Conservation (phyloP, 2,888 invertebrate genomes). For the Eupithecia subfuscata region DNA sequence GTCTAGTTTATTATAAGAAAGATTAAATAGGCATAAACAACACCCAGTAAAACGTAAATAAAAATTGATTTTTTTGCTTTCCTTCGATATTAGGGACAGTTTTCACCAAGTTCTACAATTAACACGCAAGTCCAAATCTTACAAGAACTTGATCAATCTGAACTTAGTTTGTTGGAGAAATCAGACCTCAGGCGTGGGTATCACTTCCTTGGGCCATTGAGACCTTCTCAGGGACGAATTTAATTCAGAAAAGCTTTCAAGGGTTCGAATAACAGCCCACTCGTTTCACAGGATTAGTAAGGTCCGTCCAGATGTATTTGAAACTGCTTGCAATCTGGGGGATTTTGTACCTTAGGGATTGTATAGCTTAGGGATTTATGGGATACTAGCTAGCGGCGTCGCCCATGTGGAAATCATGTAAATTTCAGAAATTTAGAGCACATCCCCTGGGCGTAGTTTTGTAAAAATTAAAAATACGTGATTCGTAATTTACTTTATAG, state of each 20-base stretch:
- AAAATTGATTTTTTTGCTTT: not conserved
- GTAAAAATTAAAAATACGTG: too few species aligned
- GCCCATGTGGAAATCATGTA: too few species aligned
- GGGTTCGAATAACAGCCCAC: constrained; percentile 16
- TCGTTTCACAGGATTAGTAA: constrained; percentile 9
- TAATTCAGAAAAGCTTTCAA: constrained; percentile 19
- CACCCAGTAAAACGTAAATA: not conserved
- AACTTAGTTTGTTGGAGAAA: not conserved
- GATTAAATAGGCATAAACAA: too few species aligned
- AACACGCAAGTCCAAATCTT: not conserved
- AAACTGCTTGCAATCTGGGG: constrained; percentile 3
- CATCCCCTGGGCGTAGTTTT: too few species aligned
- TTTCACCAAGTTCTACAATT: not conserved
- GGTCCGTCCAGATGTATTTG: constrained; percentile 13
- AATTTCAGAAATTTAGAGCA: too few species aligned
- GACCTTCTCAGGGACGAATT: constrained; percentile 11
- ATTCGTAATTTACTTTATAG: too few species aligned
- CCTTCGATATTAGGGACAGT: not conserved
- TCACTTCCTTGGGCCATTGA: constrained; percentile 1
- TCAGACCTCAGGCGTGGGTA: not conserved
- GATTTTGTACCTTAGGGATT: not conserved
- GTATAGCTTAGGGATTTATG: not conserved
- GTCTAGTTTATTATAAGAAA: too few species aligned
- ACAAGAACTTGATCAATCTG: not conserved
- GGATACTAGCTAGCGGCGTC: too few species aligned